phyloP scores from a whole-genome alignment of 1,140 invertebrate genomes.

The Heterodera carotae region DNA sequence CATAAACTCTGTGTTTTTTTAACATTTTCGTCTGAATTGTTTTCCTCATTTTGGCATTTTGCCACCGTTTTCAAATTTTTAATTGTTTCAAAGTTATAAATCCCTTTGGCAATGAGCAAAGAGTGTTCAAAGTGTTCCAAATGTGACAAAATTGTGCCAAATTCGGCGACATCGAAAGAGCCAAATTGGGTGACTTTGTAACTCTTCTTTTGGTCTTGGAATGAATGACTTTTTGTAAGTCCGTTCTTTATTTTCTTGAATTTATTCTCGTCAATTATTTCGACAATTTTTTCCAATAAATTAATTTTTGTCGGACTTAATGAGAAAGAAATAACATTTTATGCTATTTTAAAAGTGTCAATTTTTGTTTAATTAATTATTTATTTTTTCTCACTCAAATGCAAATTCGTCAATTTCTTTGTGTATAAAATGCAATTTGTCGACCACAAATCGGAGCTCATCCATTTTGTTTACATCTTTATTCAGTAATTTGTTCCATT shows the following conservation, averaged over 20 bases:
- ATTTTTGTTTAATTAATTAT: not conserved
- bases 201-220: not conserved
- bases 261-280: not conserved
- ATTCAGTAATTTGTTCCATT: constrained; percentile 26
- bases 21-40: not conserved
- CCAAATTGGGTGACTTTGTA: not conserved
- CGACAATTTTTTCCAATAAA: not conserved
- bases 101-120: not conserved
- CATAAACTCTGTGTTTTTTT: not conserved
- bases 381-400: not conserved
- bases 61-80: not conserved
- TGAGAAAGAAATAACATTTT: not conserved
- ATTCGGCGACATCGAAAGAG: not conserved
- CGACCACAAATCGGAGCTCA: not conserved
- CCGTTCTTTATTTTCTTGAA: not conserved
- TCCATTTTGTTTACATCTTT: constrained; percentile 12
- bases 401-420: not conserved
- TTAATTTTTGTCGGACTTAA: not conserved
- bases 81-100: not conserved
- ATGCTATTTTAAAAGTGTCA: not conserved
- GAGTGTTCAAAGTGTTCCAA: not conserved
- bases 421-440: not conserved
- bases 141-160: not conserved
- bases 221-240: too few relatives aligned
- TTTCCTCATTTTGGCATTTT: not conserved